These are phyloP conservation scores for Apotomis betuletana DNA, from an alignment of 2,888 invertebrate genomes.

Conservation along the genomic window DNA sequence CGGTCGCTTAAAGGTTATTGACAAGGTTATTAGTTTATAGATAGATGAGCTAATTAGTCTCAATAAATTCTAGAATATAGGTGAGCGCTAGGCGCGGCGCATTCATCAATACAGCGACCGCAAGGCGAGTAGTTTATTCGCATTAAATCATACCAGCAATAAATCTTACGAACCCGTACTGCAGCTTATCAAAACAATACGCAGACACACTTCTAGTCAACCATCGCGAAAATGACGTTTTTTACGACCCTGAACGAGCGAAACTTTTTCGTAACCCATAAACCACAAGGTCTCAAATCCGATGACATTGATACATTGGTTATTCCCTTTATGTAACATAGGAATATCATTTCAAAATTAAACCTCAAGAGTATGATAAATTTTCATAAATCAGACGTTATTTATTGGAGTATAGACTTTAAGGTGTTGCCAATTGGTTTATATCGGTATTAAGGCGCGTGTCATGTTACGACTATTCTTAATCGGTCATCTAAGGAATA, in stretches of 20 bases:
- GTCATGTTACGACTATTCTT: constrained; percentile 64
- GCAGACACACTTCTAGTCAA: constrained; percentile 79
- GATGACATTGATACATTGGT: constrained; percentile 52
- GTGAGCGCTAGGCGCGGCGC: constrained; percentile 72
- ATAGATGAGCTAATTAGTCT: constrained; percentile 46
- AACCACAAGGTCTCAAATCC: constrained; percentile 66
- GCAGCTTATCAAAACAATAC: constrained; percentile 84
- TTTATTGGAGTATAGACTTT: constrained; percentile 82
- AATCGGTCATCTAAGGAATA: constrained; percentile 62
- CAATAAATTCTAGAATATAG: constrained; percentile 54
- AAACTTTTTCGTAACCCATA: constrained; percentile 59
- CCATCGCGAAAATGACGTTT: constrained; percentile 67
- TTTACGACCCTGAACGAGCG: constrained; percentile 51
- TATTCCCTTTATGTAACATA: constrained; percentile 58
- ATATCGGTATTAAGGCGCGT: constrained; percentile 69
- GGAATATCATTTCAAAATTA: constrained; percentile 80
- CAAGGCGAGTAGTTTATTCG: constrained; percentile 81
- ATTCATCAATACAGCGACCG: constrained; percentile 77
- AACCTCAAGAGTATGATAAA: constrained; percentile 82
- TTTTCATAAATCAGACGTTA: constrained; percentile 82
- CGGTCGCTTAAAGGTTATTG: constrained; percentile 18
- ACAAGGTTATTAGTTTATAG: constrained; percentile 44
- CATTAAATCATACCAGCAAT: constrained; percentile 82
- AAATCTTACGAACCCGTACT: constrained; percentile 82
- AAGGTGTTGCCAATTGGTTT: constrained; percentile 79